phyloP scores from a whole-genome alignment of 1,140 invertebrate genomes.

The Megathymus violae region DNA sequence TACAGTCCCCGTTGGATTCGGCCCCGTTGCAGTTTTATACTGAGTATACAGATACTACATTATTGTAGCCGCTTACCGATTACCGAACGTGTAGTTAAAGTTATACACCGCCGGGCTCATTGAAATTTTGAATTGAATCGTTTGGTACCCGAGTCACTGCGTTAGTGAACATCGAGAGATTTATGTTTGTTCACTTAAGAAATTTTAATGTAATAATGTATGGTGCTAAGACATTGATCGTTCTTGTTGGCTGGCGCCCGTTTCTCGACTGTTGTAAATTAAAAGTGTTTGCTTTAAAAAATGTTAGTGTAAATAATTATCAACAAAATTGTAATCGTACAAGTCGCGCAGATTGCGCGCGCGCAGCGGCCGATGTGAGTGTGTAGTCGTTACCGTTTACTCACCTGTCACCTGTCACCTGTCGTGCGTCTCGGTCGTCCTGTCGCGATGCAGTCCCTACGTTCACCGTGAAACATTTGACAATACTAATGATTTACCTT shows the following conservation, averaged over 20 bases:
- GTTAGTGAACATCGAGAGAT: neutral
- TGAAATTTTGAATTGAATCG: conserved; percentile 4
- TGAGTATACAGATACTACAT: too few species aligned
- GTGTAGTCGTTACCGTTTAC: neutral
- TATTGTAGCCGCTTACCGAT: too few species aligned
- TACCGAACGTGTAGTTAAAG: too few species aligned
- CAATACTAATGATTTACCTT: conserved; percentile 13
- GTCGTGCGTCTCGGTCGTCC: too few species aligned
- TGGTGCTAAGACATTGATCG: conserved; percentile 41
- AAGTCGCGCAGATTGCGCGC: neutral
- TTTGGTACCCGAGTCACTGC: neutral
- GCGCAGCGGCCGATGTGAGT: neutral
- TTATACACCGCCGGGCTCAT: too few species aligned
- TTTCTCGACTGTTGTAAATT: neutral
- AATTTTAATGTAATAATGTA: conserved; percentile 37
- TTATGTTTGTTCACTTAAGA: conserved; percentile 28
- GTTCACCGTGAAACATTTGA: neutral
- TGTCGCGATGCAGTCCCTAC: too few species aligned
- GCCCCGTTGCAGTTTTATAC: too few species aligned
- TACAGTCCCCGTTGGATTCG: too few species aligned
- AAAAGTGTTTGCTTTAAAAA: conserved; percentile 3
- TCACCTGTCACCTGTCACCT: too few species aligned
- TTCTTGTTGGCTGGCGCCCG: conserved; percentile 16
- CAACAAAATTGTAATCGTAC: neutral
- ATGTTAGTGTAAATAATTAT: conserved; percentile 5